These are phyloP conservation scores for Podilymbus podiceps DNA, from an alignment of 2,113 vertebrate species.

Conservation along the genomic window DNA sequence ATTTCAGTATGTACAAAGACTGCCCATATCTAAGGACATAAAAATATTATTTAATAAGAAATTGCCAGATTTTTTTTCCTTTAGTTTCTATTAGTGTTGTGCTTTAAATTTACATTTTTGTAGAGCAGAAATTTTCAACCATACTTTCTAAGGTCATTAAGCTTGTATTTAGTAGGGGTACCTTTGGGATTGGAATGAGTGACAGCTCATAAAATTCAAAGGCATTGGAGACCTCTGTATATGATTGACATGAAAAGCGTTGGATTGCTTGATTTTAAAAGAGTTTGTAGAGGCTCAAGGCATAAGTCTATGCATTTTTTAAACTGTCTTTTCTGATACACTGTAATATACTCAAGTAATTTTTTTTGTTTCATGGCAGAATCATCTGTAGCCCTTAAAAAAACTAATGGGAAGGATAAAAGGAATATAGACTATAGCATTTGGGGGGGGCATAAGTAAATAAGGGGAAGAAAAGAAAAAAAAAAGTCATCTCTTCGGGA, in stretches of 20 bases:
- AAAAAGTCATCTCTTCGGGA: not conserved
- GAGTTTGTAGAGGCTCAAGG: not conserved
- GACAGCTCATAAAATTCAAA: not conserved
- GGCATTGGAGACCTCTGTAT: not conserved
- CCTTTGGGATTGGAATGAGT: conserved; percentile 12
- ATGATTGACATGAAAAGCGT: conserved; percentile 7
- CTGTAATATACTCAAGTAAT: not conserved
- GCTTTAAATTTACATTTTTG: not conserved
- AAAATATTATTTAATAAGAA: not conserved
- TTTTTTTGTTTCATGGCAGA: not conserved
- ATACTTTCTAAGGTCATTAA: not conserved
- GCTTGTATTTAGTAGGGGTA: not conserved
- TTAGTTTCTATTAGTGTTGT: not conserved
- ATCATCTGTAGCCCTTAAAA: not conserved
- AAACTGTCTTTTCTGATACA: not conserved
- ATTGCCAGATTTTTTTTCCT: not conserved
- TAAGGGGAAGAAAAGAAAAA: not conserved
- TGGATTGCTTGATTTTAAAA: conserved; percentile 4
- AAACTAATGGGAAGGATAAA: not conserved
- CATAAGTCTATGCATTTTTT: not conserved
- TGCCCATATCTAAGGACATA: not conserved
- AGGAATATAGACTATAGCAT: not conserved
- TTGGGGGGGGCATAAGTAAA: not conserved
- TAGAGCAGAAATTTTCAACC: not conserved
- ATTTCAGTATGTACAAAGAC: not conserved